phyloP scores from a whole-genome alignment of 1,140 invertebrate genomes.

The Adelges cooleyi region DNA sequence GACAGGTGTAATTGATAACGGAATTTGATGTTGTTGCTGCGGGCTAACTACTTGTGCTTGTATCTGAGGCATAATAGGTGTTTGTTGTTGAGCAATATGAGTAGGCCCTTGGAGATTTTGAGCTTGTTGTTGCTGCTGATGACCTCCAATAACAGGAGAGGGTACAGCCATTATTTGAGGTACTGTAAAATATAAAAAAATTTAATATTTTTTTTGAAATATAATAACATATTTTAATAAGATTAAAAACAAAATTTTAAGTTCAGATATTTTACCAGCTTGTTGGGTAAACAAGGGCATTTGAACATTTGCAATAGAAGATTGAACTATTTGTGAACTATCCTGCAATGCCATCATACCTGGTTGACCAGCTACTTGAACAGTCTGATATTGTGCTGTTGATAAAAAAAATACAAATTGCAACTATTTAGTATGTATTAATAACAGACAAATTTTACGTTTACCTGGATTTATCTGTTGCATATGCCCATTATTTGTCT shows the following conservation, averaged over 20 bases:
- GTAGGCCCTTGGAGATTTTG: slow-evolving; percentile 13
- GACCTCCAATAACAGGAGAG: slow-evolving; percentile 9
- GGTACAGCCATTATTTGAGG: slow-evolving; percentile 26
- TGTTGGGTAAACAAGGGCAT: slow-evolving; percentile 24
- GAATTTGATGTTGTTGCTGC: slow-evolving; percentile 22
- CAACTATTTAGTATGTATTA: no score
- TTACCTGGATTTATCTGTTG: slow-evolving; percentile 20
- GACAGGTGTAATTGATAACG: slow-evolving; percentile 8
- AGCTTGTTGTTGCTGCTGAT: not conserved
- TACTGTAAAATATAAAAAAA: no score
- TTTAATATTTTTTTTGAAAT: no score
- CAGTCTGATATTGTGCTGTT: slow-evolving; percentile 18
- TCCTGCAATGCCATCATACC: slow-evolving; percentile 20
- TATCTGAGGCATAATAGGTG: slow-evolving; percentile 17
- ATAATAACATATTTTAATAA: no score
- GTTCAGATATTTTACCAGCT: not conserved
- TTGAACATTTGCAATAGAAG: slow-evolving; percentile 21
- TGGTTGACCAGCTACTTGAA: slow-evolving; percentile 16
- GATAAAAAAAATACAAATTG: no score
- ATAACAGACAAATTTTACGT: no score
- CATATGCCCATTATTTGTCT: slow-evolving; percentile 19
- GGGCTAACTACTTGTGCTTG: slow-evolving; percentile 16
- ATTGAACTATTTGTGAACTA: slow-evolving; percentile 10
- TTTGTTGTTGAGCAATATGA: slow-evolving; percentile 12
- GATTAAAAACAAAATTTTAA: not conserved